Conservation (phyloP, 2,797 vertebrate species). For the Cirrhinus molitorella region DNA sequence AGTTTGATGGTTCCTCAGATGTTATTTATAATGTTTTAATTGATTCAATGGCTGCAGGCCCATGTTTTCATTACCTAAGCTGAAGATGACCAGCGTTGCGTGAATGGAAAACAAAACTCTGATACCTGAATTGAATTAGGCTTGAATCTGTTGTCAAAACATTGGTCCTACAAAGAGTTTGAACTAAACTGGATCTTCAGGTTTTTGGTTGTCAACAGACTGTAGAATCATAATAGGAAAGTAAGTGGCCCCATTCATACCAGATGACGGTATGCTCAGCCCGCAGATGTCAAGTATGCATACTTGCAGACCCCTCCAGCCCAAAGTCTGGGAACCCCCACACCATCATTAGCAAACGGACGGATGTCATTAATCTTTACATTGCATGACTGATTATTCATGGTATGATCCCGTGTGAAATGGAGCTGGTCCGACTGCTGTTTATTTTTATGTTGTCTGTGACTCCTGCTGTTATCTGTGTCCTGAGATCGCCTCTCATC, state of each 20-base stretch:
- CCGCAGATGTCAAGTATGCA: slow-evolving; percentile 30
- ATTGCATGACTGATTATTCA: slow-evolving; percentile 35
- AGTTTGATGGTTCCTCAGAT: neutral
- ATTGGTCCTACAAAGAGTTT: neutral
- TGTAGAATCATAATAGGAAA: neutral
- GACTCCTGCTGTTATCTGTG: neutral
- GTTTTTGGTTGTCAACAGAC: neutral
- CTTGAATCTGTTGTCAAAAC: neutral
- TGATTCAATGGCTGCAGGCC: neutral
- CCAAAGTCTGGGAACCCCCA: slow-evolving; percentile 36
- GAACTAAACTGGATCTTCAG: slow-evolving; percentile 17
- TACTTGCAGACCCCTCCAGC: slow-evolving; percentile 21
- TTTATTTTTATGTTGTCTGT: slow-evolving; percentile 44
- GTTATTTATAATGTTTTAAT: slow-evolving; percentile 3
- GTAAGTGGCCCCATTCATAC: slow-evolving; percentile 18
- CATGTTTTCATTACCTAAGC: neutral
- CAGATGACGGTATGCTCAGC: slow-evolving; percentile 11
- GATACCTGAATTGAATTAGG: slow-evolving; percentile 2
- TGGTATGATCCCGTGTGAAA: slow-evolving; percentile 8
- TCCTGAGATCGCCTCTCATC: slow-evolving; percentile 12
- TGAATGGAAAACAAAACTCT: slow-evolving; percentile 12
- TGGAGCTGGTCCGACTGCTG: slow-evolving; percentile 15
- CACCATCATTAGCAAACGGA: slow-evolving; percentile 12
- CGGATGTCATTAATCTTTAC: slow-evolving; percentile 46
- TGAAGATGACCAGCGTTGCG: neutral